Conservation (phyloP, 2,113 vertebrate species). For the Isurus oxyrinchus region DNA sequence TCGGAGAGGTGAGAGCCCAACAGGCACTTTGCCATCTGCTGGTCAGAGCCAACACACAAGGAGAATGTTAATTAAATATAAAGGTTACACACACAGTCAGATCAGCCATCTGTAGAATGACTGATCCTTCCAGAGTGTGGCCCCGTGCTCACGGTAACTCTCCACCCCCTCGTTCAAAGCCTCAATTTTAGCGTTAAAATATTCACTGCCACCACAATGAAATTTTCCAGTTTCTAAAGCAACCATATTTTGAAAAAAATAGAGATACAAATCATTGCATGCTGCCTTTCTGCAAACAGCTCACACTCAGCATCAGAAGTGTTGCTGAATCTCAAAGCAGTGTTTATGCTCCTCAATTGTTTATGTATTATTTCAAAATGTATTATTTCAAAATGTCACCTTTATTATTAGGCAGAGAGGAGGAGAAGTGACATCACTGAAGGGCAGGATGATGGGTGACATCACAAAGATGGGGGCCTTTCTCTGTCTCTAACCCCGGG, state of each 20-base stretch:
- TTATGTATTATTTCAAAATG: background rate
- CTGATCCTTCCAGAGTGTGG: background rate
- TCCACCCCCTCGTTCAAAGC: conserved; percentile 1
- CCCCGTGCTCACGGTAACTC: background rate
- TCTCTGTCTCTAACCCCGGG: too few species aligned
- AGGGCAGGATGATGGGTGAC: background rate
- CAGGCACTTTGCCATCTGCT: background rate
- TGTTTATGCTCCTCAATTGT: background rate
- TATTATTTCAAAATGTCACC: background rate
- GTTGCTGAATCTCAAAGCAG: background rate
- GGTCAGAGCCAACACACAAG: background rate
- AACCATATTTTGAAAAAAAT: background rate
- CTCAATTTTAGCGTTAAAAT: background rate
- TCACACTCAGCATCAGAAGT: background rate
- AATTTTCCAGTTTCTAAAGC: conserved; percentile 7
- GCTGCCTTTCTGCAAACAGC: background rate
- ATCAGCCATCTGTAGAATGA: background rate
- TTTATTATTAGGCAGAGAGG: background rate
- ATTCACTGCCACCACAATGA: background rate
- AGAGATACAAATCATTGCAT: background rate
- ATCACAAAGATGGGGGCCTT: background rate
- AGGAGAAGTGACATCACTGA: background rate
- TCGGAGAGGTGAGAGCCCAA: background rate
- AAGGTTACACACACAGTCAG: conserved; percentile 1
- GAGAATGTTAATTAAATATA: conserved; percentile 6